phyloP scores from a whole-genome alignment of 2,888 invertebrate species.

The Podotricha telesiphe region DNA sequence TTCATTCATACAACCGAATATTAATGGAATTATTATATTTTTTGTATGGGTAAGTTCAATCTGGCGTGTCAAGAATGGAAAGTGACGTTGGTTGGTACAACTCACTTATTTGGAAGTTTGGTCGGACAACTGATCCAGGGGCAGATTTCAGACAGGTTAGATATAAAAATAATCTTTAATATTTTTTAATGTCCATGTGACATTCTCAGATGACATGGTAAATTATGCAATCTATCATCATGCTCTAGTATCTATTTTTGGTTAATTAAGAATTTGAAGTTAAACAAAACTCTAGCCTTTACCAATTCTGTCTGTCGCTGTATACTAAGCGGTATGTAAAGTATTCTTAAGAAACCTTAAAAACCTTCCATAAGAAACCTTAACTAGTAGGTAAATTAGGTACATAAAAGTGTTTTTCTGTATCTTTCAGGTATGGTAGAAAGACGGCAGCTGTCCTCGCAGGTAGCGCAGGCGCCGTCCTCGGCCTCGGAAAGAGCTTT shows the following conservation, averaged over 20 bases:
- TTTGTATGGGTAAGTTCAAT: slow-evolving; percentile 62
- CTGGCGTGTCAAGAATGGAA: slow-evolving; percentile 78
- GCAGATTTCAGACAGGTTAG: slow-evolving; percentile 74
- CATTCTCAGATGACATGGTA: no score
- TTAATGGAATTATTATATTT: neutral
- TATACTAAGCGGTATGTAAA: no score
- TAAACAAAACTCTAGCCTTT: no score
- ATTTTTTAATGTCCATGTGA: no score
- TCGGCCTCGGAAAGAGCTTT: slow-evolving; percentile 72
- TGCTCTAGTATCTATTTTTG: no score
- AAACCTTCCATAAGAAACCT: no score
- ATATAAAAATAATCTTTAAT: neutral
- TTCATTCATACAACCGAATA: neutral
- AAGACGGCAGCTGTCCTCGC: slow-evolving; percentile 75
- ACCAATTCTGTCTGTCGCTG: no score
- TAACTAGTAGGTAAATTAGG: no score
- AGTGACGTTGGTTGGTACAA: slow-evolving; percentile 71
- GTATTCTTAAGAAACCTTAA: no score
- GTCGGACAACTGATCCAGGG: slow-evolving; percentile 72
- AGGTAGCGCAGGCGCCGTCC: slow-evolving; percentile 69
- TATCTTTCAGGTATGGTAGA: slow-evolving; percentile 63
- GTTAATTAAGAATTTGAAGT: no score
- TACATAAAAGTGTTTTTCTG: no score
- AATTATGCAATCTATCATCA: no score
- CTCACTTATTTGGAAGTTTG: slow-evolving; percentile 74